Percentiles rank a stretch among this genome's conserved stretches.
Evolutionary conservation across 2,888 invertebrate genomes (phyloP).

Genomic region (Oligia strigilis): DNA sequence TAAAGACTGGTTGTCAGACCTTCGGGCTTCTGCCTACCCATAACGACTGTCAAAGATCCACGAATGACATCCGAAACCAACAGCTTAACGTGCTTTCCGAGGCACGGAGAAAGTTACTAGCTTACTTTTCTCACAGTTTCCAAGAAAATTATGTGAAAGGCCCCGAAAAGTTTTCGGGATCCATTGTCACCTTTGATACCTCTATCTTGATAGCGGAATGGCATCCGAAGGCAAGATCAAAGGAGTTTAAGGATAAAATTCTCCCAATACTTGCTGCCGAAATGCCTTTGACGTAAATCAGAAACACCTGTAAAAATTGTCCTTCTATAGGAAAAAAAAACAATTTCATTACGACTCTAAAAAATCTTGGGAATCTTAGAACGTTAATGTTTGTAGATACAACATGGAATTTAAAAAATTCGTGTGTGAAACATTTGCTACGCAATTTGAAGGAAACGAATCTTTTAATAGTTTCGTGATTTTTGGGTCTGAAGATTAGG

Average conservation of each 20-base stretch:
- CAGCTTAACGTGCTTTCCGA: no score
- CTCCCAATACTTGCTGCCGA: constrained; percentile 52
- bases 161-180: constrained; percentile 50
- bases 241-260: constrained; percentile 59
- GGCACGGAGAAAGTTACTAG: no score
- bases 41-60: no score
- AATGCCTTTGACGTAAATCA: constrained; percentile 62
- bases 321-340: background rate
- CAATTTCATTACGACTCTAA: background rate
- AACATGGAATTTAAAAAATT: no score
- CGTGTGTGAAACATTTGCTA: background rate
- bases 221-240: constrained; percentile 61
- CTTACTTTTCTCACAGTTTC: constrained; percentile 26
- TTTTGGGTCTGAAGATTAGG: background rate
- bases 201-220: constrained; percentile 56
- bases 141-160: constrained; percentile 55
- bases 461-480: background rate
- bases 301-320: constrained; percentile 60
- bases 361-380: constrained; percentile 37
- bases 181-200: constrained; percentile 68
- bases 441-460: background rate
- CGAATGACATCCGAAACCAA: no score
- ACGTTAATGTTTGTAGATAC: constrained; percentile 22
- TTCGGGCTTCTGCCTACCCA: no score
- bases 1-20: no score